A percentile compares a stretch with the other conserved stretches of the same genome.
phyloP scores from a whole-genome alignment of 2,888 invertebrate genomes.

The Acleris laterana region DNA sequence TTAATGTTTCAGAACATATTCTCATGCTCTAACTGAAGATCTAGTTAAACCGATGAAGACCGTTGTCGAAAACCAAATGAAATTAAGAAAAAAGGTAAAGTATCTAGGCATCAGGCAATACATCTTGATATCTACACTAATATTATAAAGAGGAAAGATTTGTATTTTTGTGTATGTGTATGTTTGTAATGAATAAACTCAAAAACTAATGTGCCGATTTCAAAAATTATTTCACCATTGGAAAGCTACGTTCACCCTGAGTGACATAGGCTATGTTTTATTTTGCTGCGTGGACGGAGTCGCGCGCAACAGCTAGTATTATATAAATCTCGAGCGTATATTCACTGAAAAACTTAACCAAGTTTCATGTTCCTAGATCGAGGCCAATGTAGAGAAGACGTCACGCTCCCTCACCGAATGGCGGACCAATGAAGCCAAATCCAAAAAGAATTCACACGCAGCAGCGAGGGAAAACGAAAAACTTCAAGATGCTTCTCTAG shows the following conservation, averaged over 20 bases:
- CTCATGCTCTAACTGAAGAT: constrained; percentile 92
- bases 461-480: constrained; percentile 96
- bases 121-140: not conserved
- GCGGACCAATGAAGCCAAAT: constrained; percentile 93
- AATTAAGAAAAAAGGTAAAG: constrained; percentile 88
- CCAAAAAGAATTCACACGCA: constrained; percentile 94
- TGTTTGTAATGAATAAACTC: too few relatives aligned
- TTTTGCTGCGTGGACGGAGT: too few relatives aligned
- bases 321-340: not conserved
- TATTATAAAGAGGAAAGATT: too few relatives aligned
- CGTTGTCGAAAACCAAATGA: constrained; percentile 88
- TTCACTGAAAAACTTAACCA: not conserved
- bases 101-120: constrained; percentile 1
- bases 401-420: constrained; percentile 92
- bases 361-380: constrained; percentile 74
- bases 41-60: constrained; percentile 94
- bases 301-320: too few relatives aligned
- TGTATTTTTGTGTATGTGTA: too few relatives aligned
- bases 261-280: too few relatives aligned
- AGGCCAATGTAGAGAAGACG: constrained; percentile 93
- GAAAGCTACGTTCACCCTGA: too few relatives aligned
- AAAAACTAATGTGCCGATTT: too few relatives aligned
- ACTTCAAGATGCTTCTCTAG: constrained; percentile 89
- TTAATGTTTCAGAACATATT: constrained; percentile 86
- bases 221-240: too few relatives aligned